Evolutionary conservation across 2,888 invertebrate genomes (phyloP), one percentile per base, ranked within the genome.

Genomic region (Mayetiola destructor): DNA sequence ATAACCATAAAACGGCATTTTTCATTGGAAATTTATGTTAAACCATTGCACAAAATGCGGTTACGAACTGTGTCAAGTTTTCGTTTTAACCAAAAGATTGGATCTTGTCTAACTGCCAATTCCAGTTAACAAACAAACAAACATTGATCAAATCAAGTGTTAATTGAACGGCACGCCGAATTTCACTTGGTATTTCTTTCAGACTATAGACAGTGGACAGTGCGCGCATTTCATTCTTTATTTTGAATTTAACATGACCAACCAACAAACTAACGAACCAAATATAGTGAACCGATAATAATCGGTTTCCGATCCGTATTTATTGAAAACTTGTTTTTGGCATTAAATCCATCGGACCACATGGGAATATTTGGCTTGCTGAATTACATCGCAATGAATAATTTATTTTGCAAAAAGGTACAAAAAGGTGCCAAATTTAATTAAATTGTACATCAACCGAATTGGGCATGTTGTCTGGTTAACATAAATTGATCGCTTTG

Each of bases 21-120:
- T 48, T 48, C 48, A 48, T 48, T 48, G 27, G n/a, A 48, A 48
- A 48, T 48, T 48, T 48, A 48, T 48, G 48, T 48, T 48, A 48
- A 48, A 27, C 48, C 48, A 48, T n/a, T 6, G 2, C 5, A n/a
- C 27, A 16, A 3, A 8, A 4, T 39, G 18, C 39, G 20, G 6
- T 3, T 27, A 48, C 3, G 14, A 48, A 27, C 18, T 48, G 48
- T 48, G 48, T 48, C 48, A 48, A 48, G 48, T 48, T 16, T 16
- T 48, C 27, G 27, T 32, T 9, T 23, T 27, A 36, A 12, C 12
- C 8, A 36, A 40, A 40, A 12, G 20, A 39, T 18, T 39, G 39
- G 3, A 39, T 9, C 20, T 3, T 20, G 39, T 39, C 3, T 5
- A 18, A 39, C 10, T 12, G 39, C 16, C 16, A 39, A 18, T 39